Conservation (phyloP, 2,888 invertebrate genomes). For the Amphipoea oculea region DNA sequence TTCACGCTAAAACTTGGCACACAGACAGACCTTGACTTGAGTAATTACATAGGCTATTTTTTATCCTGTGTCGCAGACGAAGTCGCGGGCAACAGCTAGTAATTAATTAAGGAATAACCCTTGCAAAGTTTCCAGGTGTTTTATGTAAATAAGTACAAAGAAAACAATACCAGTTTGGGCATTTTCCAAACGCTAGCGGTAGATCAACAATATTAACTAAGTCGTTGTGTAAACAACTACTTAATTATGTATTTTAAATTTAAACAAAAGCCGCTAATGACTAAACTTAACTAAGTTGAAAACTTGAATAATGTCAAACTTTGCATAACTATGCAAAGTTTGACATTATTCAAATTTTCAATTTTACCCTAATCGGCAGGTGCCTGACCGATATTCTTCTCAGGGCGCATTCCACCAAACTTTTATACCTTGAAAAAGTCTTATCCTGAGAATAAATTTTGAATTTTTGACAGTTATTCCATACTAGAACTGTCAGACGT, state of each 20-base stretch:
- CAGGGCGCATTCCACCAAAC: no score
- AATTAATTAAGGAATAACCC: background rate
- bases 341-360: conserved; percentile 24
- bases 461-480: no score
- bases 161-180: conserved; percentile 1
- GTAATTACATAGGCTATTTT: no score
- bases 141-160: conserved; percentile 7
- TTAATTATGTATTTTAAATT: conserved; percentile 2
- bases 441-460: no score
- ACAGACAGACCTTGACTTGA: no score
- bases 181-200: background rate
- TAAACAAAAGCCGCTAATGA: conserved; percentile 40
- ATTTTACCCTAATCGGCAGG: background rate
- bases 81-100: no score
- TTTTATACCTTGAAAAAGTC: no score
- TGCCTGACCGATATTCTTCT: background rate
- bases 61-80: no score
- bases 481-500: no score
- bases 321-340: background rate
- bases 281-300: conserved; percentile 3
- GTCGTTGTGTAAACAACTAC: conserved; percentile 25
- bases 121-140: background rate
- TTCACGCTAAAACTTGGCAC: no score
- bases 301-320: no score
- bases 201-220: conserved; percentile 7